phyloP scores from a whole-genome alignment of 2,888 invertebrate genomes.

The Conistra vaccinii region DNA sequence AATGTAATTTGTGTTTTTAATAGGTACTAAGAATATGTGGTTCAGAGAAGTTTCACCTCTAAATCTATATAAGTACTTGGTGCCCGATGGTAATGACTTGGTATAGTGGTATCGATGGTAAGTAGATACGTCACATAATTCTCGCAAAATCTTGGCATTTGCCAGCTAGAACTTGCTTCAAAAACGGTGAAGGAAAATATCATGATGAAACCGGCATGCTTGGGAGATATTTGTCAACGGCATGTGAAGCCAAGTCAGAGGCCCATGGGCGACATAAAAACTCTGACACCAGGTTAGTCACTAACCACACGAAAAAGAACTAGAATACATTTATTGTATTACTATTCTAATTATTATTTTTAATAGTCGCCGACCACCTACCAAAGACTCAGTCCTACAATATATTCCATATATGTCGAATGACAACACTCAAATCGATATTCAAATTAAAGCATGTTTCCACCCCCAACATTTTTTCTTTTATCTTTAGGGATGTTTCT shows the following conservation, averaged over 20 bases:
- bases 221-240: too few species aligned
- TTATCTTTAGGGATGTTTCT: conserved; percentile 44
- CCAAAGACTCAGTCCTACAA: not conserved
- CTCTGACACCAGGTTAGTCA: too few species aligned
- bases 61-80: not conserved
- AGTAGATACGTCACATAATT: not conserved
- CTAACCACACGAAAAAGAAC: too few species aligned
- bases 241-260: too few species aligned
- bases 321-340: too few species aligned
- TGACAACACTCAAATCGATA: conserved; percentile 12
- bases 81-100: not conserved
- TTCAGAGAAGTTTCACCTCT: not conserved
- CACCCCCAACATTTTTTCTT: conserved; percentile 45
- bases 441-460: conserved; percentile 47
- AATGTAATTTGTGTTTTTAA: too few species aligned
- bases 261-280: too few species aligned
- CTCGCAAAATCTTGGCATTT: not conserved
- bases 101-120: not conserved
- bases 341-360: too few species aligned
- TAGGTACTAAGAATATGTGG: not conserved
- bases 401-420: conserved; percentile 1
- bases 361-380: not conserved
- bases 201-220: too few species aligned
- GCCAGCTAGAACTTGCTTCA: not conserved
- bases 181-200: too few species aligned